Evolutionary conservation across 2,113 vertebrate species (phyloP), one percentile per base, ranked within the genome.

Genomic region (Myxocyprinus asiaticus): DNA sequence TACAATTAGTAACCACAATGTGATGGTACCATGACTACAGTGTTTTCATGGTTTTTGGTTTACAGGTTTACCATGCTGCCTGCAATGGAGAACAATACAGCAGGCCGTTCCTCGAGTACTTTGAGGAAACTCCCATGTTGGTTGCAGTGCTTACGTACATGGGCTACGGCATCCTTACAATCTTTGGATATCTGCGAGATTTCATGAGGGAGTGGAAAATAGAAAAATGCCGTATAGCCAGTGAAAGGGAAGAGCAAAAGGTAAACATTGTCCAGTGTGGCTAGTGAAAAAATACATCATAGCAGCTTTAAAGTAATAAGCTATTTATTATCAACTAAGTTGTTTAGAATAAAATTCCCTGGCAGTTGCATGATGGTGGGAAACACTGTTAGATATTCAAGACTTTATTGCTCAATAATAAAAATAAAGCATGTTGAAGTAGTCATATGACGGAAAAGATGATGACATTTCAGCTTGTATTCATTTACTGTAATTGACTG

Each of bases 91-190:
- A 91, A 51, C 84, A 95, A 15, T 97, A 97, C 89, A 94, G 88
- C 77, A 93, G 90, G 75, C 94, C 95, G 1, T 98, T 97, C 85
- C 87, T 92, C 2, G 96, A 98, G 92, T 94, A 90, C 11, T 98
- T 96, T 82, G 97, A 98, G 81, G 95, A 98, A 89, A 98, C 97
- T 0, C 97, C 97, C 0, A 96, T 98, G 96, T 88, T 97, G 85
- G 93, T 98, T 86, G 97, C 96, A 0, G 96, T 98, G 58, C 92
- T 98, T 76, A 98, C 97, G 5, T 98, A 98, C 0, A 94, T 98
- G 89, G 93, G 97, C 5, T 98, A 98, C 8, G 96, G 95, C 64
- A 95, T 98, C 61, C 95, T 98, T 6, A 98, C 96, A 53, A 89
- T 98, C 82, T 98, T 98, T 67, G 97, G 97, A 7, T 98, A 98